phyloP scores from a whole-genome alignment of 2,888 invertebrate species.

The Dasypolia templi region DNA sequence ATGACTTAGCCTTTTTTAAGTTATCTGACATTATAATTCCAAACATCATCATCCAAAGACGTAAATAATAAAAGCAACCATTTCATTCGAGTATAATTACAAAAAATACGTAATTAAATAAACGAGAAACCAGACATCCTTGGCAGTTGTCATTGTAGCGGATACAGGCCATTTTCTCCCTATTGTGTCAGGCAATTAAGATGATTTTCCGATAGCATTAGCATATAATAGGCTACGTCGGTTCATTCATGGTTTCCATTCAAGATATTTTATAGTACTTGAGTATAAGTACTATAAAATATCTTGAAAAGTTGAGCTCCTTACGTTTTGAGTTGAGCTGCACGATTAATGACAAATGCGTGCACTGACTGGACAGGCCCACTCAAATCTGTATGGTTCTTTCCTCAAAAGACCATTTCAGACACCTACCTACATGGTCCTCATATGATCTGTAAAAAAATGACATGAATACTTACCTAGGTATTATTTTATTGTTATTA shows the following conservation, averaged over 20 bases:
- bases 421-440: too few relatives aligned
- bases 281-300: too few relatives aligned
- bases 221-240: slow-evolving; percentile 82
- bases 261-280: slow-evolving; percentile 53
- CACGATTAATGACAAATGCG: too few relatives aligned
- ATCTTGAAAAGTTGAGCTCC: too few relatives aligned
- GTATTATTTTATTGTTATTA: too few relatives aligned
- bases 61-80: slow-evolving; percentile 34
- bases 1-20: slow-evolving; percentile 5
- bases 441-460: too few relatives aligned
- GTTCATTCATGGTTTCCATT: slow-evolving; percentile 80
- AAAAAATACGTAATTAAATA: slow-evolving; percentile 62
- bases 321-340: too few relatives aligned
- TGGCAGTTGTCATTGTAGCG: slow-evolving; percentile 69
- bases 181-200: slow-evolving; percentile 82
- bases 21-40: slow-evolving; percentile 27
- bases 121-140: slow-evolving; percentile 65
- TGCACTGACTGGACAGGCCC: too few relatives aligned
- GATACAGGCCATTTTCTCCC: slow-evolving; percentile 83
- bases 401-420: too few relatives aligned
- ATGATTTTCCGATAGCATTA: slow-evolving; percentile 85
- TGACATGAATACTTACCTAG: too few relatives aligned
- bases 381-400: too few relatives aligned
- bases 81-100: slow-evolving; percentile 48
- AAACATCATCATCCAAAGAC: slow-evolving; percentile 7